Conservation (phyloP, 2,797 vertebrate genomes). For the Onychomys arenicola region DNA sequence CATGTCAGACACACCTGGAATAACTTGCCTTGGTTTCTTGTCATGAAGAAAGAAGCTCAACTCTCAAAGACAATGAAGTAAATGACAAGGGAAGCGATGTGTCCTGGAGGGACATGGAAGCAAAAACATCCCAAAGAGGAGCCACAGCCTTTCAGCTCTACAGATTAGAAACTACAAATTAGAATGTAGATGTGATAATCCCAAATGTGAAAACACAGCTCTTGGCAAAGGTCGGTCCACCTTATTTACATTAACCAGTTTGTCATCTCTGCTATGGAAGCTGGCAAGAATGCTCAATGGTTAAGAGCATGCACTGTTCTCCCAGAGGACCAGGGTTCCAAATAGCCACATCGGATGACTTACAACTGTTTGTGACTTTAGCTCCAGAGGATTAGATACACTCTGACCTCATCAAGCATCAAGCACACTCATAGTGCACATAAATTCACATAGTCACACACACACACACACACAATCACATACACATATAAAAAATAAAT, state of each 20-base stretch:
- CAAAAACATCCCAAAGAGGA: neutral
- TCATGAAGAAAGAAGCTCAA: neutral
- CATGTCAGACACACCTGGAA: neutral
- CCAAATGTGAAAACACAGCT: neutral
- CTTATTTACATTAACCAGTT: neutral
- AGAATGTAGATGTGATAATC: neutral
- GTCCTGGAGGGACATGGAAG: neutral
- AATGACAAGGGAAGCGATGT: neutral
- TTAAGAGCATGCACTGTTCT: neutral
- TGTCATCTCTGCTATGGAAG: neutral
- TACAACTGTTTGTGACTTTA: neutral
- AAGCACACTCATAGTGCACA: neutral
- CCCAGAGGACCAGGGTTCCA: neutral
- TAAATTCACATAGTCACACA: neutral
- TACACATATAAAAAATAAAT: neutral
- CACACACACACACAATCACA: too few species aligned
- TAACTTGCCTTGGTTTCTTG: neutral
- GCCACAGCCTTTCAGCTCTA: neutral
- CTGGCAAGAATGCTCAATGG: too few species aligned
- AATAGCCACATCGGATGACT: too few species aligned
- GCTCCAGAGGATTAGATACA: neutral
- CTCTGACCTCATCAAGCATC: neutral
- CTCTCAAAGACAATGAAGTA: neutral
- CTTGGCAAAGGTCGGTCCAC: neutral
- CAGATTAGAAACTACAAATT: neutral